phyloP scores from a whole-genome alignment of 2,797 vertebrate genomes.

The Pelobates cultripes region DNA sequence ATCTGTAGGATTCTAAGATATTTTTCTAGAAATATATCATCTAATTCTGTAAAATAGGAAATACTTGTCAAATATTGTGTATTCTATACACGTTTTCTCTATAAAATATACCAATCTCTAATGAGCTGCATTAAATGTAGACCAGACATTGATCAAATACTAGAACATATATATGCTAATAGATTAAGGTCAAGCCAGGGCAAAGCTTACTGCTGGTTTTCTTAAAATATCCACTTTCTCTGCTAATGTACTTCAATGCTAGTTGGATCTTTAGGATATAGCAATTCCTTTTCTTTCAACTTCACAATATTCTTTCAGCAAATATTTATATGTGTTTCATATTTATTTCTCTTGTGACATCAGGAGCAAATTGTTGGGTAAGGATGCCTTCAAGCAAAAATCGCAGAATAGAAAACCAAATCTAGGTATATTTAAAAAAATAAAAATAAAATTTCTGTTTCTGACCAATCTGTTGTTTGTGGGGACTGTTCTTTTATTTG shows the following conservation, averaged over 20 bases:
- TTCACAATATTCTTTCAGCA: background rate
- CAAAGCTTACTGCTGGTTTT: background rate
- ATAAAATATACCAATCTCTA: too few species aligned
- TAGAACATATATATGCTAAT: background rate
- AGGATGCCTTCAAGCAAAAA: background rate
- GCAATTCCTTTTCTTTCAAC: background rate
- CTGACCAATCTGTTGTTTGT: background rate
- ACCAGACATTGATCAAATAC: background rate
- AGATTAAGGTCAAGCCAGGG: background rate
- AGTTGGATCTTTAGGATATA: background rate
- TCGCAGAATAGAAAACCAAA: background rate
- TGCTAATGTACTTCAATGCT: background rate
- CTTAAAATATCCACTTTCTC: background rate
- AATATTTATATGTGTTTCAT: background rate
- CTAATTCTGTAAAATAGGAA: too few species aligned
- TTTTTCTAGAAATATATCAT: too few species aligned
- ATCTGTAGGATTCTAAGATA: too few species aligned
- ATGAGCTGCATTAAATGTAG: background rate
- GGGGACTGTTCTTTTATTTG: slow-evolving; percentile 3
- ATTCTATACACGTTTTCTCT: too few species aligned
- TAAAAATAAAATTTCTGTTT: background rate
- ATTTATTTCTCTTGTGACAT: slow-evolving; percentile 9
- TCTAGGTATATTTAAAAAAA: background rate
- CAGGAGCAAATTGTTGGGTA: background rate
- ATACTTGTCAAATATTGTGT: too few species aligned